Evolutionary conservation across 2,888 invertebrate genomes (phyloP), one percentile per base, ranked within the genome.

Genomic region (Anorthoa munda): DNA sequence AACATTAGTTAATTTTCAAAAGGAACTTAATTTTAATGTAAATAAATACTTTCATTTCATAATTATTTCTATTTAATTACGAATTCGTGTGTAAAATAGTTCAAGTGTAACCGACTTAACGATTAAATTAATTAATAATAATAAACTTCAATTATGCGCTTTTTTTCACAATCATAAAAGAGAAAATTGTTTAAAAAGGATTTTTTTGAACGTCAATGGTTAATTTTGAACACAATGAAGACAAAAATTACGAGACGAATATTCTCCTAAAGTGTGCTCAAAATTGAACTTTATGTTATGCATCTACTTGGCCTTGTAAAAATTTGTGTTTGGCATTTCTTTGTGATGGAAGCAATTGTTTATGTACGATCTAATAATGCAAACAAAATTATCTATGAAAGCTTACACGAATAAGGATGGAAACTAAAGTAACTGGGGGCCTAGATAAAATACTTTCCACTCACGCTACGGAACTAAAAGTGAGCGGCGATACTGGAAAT

Each of bases 101-200:
- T 85, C 87, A 87, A 84, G 51, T 79, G 67, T 82, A 83, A 83
- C 72, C 1, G 18, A 77, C 76, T 86, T 81, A 84, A 86, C 58
- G 18, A 74, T 81, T 77, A 77, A 82, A 75, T 69, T 75, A 75
- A 60, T 77, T 60, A 73, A 79, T 84, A 66, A 66, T 83, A 86
- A 85, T 77, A 78, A 86, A 84, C 46, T 75, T 69, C 53, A 84
- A 81, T 84, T 86, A 81, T 77, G 75, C 81, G 58, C 39, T 63
- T 64, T 21, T 21, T 72, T 72, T 67, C 23, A 60, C 66, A 75
- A 60, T 75, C 55, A 51, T 46, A 45, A 69, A 61, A 48, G 26
- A 63, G 23, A 39, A 45, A 59, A 50, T 46, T 46, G 13, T 45
- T 50, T 64, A 17, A 46, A 55, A 31, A 51, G 21, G 7, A 53